These are phyloP conservation scores for Patiria pectinifera DNA, from an alignment of 53 echinoderm and acorn worm genomes.

Conservation along the genomic window DNA sequence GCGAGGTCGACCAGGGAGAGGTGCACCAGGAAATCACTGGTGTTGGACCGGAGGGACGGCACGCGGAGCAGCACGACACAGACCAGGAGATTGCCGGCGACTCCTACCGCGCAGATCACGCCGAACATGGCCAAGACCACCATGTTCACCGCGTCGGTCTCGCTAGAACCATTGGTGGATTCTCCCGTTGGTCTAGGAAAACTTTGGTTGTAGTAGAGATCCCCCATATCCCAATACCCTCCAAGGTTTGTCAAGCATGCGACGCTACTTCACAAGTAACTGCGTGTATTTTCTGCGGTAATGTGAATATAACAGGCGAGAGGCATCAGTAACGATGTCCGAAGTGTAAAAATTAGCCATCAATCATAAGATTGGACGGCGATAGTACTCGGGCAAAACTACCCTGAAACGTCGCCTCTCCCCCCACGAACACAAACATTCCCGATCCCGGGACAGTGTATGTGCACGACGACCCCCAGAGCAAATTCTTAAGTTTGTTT, in stretches of 20 bases:
- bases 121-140: constrained; percentile 31
- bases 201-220: too few relatives aligned
- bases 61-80: constrained; percentile 71
- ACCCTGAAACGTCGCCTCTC: not conserved
- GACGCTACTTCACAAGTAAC: not conserved
- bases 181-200: too few relatives aligned
- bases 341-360: not conserved
- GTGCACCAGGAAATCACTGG: constrained; percentile 88
- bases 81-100: constrained; percentile 77
- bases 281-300: not conserved
- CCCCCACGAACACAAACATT: not conserved
- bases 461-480: not conserved
- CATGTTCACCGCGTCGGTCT: too few relatives aligned
- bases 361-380: not conserved
- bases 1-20: constrained; percentile 79
- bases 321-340: not conserved
- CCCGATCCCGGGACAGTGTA: not conserved
- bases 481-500: not conserved
- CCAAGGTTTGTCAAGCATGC: not conserved
- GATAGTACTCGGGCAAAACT: not conserved
- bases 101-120: constrained; percentile 74
- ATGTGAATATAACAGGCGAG: not conserved
- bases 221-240: not conserved
- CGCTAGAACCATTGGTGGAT: too few relatives aligned
- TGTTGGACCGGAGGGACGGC: constrained; percentile 74